Evolutionary conservation across 2,113 vertebrate genomes (phyloP).

Genomic region (crab-eating macaque (Macaca fascicularis)): DNA sequence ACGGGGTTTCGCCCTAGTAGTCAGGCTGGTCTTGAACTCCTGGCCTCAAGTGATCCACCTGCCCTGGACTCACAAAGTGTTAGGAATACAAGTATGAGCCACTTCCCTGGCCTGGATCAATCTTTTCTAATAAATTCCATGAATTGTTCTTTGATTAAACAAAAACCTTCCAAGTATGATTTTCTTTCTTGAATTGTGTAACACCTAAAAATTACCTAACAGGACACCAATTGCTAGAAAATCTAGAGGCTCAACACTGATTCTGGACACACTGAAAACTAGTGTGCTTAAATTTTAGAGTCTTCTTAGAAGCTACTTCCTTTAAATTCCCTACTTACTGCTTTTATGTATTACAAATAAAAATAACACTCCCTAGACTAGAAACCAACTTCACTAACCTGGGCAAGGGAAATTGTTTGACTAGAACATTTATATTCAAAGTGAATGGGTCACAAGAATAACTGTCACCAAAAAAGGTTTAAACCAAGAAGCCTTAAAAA

Average conservation of each 20-base stretch:
- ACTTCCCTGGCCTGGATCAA: neutral
- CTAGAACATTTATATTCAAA: neutral
- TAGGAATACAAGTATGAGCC: too few relatives aligned
- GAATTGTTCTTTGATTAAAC: neutral
- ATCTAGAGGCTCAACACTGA: conserved; percentile 9
- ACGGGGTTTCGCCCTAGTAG: too few relatives aligned
- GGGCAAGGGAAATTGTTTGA: conserved; percentile 12
- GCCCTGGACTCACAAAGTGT: too few relatives aligned
- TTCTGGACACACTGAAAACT: neutral
- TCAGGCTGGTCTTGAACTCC: too few relatives aligned
- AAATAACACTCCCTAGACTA: neutral
- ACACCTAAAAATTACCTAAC: conserved; percentile 14
- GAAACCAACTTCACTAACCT: neutral
- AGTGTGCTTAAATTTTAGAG: neutral
- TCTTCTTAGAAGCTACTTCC: conserved; percentile 16
- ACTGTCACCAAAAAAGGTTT: neutral
- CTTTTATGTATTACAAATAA: conserved; percentile 26
- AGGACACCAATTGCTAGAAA: conserved; percentile 8
- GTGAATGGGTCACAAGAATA: neutral
- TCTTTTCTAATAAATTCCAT: conserved; percentile 40
- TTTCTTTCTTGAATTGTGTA: conserved; percentile 2
- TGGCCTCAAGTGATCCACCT: too few relatives aligned
- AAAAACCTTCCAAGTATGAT: neutral
- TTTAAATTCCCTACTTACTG: neutral
- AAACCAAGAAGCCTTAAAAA: conserved; percentile 3